Evolutionary conservation across 1,140 invertebrate genomes (phyloP), one percentile per base, ranked within the genome.

Genomic region (Lysiphlebus fabarum): DNA sequence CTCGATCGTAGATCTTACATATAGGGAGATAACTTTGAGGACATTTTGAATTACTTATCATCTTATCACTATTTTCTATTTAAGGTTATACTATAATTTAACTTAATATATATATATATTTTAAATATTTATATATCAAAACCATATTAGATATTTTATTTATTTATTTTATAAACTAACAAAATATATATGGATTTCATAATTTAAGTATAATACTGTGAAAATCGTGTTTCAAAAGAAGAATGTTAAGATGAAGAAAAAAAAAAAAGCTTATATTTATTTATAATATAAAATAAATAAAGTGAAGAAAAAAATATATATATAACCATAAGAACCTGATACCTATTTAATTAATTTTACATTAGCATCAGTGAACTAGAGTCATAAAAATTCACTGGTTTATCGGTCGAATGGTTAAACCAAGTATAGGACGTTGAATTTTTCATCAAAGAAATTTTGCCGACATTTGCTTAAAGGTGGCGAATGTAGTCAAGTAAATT

Each of bases 401-500:
- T 51, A 51, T 51, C 49, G 49, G 17, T 12, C 38, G 34, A 51
- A 51, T 51, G 49, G 49, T 45, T 45, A 11, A 7, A 38, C 49
- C 49, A 38, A 12, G 12, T 11, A 33, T 34, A 33, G 17, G 6
- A 26, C 17, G 17, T 26, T 26, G 17, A 4, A 4, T 49, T 10
- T 34, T 26, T 49, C 42, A 36, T 56, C 53, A 56, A 56, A 56
- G 53, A 12, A 51, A 37, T 51, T 51, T 51, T 11, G 49, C 49
- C 49, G 49, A 11, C 38, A 40, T 36, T 36, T 5, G 33, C 36
- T 42, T 26, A 14, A 36, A 47, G 53, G 53, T 56, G 53, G 53
- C 43, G 43, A 42, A 45, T 45, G 53, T 41, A 56, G 43, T 33
- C 42, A 33, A 56, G 54, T 62, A 67, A 73, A 73, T 73, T 69